phyloP scores from a whole-genome alignment of 2,113 vertebrate species.

The Colaptes auratus region DNA sequence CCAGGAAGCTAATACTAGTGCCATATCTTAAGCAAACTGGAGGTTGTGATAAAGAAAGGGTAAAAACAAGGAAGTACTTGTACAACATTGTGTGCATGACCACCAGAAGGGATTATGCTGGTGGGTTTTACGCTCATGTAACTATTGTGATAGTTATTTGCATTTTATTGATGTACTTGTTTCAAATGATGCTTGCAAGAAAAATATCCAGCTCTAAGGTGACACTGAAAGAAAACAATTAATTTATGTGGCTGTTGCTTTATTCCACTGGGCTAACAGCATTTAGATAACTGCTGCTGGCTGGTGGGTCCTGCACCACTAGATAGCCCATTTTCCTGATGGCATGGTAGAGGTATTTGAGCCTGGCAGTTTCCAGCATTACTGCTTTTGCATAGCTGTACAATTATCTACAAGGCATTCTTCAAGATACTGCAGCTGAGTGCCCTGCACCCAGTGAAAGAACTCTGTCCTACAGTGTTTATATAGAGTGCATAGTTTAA shows the following conservation, averaged over 20 bases:
- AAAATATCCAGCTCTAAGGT: background rate
- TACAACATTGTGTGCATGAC: background rate
- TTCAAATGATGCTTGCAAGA: background rate
- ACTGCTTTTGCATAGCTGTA: background rate
- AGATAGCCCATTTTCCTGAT: background rate
- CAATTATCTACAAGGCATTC: background rate
- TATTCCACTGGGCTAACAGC: background rate
- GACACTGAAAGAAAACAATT: background rate
- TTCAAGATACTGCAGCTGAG: background rate
- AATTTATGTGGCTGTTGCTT: background rate
- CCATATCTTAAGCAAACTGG: background rate
- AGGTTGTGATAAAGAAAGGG: background rate
- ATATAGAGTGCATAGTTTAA: slow-evolving; percentile 3
- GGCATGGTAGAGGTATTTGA: background rate
- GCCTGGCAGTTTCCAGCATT: background rate
- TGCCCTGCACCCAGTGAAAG: background rate
- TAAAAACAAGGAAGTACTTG: background rate
- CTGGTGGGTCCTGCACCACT: background rate
- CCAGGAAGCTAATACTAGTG: background rate
- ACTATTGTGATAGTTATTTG: background rate
- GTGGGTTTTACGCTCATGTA: background rate
- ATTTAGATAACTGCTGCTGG: background rate
- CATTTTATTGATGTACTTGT: background rate
- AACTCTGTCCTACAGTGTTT: background rate
- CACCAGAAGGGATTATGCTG: background rate